Percentiles rank a stretch among this genome's conserved stretches.
These are phyloP conservation scores for Drosophila pandora DNA, from an alignment of 1,140 invertebrate species.

Conservation along the genomic window DNA sequence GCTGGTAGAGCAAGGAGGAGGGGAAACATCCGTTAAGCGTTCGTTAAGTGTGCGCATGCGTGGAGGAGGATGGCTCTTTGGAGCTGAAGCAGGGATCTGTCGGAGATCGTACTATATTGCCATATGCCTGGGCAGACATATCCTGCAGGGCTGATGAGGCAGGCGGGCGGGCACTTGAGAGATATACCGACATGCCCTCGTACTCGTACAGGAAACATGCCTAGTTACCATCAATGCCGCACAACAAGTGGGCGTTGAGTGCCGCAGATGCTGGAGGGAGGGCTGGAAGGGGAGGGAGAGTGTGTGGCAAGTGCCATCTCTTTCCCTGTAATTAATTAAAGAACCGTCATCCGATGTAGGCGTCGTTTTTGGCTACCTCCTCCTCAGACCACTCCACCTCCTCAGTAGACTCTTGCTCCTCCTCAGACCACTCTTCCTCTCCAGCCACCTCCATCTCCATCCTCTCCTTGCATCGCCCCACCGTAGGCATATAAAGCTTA, in stretches of 20 bases:
- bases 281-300: background rate
- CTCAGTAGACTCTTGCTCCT: background rate
- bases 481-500: slow-evolving; percentile 77
- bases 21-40: slow-evolving; percentile 76
- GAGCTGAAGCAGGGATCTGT: slow-evolving; percentile 20
- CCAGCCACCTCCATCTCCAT: background rate
- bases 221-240: slow-evolving; percentile 42
- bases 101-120: slow-evolving; percentile 6
- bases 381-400: background rate
- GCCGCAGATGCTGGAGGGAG: background rate
- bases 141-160: slow-evolving; percentile 42
- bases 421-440: background rate
- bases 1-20: background rate
- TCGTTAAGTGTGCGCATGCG: slow-evolving; percentile 68
- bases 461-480: slow-evolving; percentile 11
- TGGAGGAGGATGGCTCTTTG: slow-evolving; percentile 25
- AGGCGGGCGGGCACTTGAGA: slow-evolving; percentile 41
- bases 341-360: slow-evolving; percentile 59
- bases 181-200: background rate
- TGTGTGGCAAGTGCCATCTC: slow-evolving; percentile 25
- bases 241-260: slow-evolving; percentile 43
- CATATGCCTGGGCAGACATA: slow-evolving; percentile 47
- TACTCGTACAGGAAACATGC: slow-evolving; percentile 54
- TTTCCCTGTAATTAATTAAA: slow-evolving; percentile 68
- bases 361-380: slow-evolving; percentile 54